These are phyloP conservation scores for Phoxinus phoxinus DNA, from an alignment of 2,113 vertebrate genomes.

Conservation along the genomic window DNA sequence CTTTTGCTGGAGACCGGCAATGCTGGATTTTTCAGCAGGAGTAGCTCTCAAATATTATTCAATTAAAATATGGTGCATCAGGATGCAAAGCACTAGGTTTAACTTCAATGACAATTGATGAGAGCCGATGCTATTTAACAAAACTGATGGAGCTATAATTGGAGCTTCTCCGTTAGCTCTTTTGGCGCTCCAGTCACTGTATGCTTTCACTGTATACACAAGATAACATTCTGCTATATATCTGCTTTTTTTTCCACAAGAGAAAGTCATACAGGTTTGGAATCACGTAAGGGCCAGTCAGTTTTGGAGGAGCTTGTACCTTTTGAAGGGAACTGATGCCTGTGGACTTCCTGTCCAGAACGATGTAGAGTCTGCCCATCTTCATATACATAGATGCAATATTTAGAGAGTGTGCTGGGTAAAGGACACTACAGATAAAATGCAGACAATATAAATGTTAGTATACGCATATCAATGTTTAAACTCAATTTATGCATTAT, in stretches of 20 bases:
- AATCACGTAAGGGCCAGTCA: background rate
- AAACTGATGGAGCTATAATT: too few relatives aligned
- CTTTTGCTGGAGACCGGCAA: too few relatives aligned
- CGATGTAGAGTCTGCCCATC: slow-evolving; percentile 85
- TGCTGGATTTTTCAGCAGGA: too few relatives aligned
- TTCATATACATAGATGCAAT: slow-evolving; percentile 97
- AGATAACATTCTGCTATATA: too few relatives aligned
- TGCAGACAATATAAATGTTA: background rate
- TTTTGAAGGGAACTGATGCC: slow-evolving; percentile 83
- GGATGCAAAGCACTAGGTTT: too few relatives aligned
- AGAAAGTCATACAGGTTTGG: background rate
- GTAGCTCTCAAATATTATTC: too few relatives aligned
- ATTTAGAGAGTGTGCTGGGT: slow-evolving; percentile 90
- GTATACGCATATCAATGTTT: background rate
- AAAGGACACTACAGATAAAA: slow-evolving; percentile 81
- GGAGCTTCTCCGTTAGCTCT: too few relatives aligned
- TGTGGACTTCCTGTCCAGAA: slow-evolving; percentile 74
- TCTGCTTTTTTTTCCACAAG: background rate
- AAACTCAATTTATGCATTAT: background rate
- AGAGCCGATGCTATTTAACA: too few relatives aligned
- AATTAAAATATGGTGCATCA: too few relatives aligned
- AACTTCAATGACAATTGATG: too few relatives aligned
- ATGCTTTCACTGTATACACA: too few relatives aligned
- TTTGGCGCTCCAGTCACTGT: too few relatives aligned
- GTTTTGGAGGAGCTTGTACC: slow-evolving; percentile 70